These are phyloP conservation scores for Cataglyphis albicans DNA, from an alignment of 2,888 invertebrate species.

Conservation along the genomic window DNA sequence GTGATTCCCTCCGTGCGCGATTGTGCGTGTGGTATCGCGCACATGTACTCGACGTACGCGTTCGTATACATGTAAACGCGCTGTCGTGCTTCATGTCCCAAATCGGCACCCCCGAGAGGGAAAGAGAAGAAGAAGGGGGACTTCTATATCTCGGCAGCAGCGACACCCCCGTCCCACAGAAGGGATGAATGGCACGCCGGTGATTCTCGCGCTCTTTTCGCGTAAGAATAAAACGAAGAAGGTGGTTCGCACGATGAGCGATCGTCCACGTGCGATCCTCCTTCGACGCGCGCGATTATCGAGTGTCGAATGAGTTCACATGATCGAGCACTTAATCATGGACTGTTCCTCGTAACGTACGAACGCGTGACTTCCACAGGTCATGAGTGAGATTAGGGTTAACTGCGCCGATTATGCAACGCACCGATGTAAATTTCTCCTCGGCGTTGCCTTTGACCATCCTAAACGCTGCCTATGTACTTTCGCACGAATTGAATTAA, in stretches of 20 bases:
- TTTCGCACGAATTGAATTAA: neutral
- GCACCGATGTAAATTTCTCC: constrained; percentile 48
- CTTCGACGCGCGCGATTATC: constrained; percentile 53
- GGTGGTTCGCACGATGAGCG: constrained; percentile 31
- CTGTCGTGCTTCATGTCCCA: constrained; percentile 82
- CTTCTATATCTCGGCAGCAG: constrained; percentile 3
- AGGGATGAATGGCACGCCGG: constrained; percentile 34
- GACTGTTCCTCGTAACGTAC: constrained; percentile 39
- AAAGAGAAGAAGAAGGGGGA: neutral
- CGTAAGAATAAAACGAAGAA: constrained; percentile 42
- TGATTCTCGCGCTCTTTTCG: constrained; percentile 34
- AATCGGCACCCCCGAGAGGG: constrained; percentile 78
- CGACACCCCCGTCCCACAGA: neutral
- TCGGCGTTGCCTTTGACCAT: neutral
- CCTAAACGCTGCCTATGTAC: neutral
- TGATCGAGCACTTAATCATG: constrained; percentile 55
- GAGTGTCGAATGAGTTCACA: constrained; percentile 54
- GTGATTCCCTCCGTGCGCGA: constrained; percentile 41
- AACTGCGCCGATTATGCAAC: constrained; percentile 51
- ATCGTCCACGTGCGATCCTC: constrained; percentile 37
- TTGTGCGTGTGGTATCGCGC: constrained; percentile 25
- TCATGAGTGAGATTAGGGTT: constrained; percentile 52
- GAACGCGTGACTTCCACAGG: constrained; percentile 45
- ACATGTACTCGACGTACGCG: constrained; percentile 3
- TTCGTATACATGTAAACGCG: constrained; percentile 38